These are phyloP conservation scores for Strigamia crassipes DNA, from an alignment of 2,888 invertebrate species.

Conservation along the genomic window DNA sequence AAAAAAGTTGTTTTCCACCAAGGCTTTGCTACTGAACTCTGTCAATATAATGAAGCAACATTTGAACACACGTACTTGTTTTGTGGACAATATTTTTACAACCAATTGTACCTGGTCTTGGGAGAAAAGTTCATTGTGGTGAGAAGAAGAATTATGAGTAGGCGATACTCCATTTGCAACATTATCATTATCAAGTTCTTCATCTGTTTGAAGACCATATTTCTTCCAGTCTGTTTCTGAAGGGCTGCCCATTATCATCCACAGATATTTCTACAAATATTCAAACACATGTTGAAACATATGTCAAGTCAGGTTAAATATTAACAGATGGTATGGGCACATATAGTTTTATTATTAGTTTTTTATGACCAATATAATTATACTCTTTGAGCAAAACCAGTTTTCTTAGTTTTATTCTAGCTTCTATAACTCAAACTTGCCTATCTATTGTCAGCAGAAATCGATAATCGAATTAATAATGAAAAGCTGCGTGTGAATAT, in stretches of 20 bases:
- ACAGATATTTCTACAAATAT: background rate
- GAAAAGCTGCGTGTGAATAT: background rate
- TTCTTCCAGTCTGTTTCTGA: background rate
- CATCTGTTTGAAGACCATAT: slow-evolving; percentile 3
- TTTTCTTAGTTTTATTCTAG: no score
- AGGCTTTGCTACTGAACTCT: slow-evolving; percentile 63
- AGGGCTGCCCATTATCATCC: background rate
- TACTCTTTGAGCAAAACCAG: no score
- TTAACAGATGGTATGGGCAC: no score
- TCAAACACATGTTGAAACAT: background rate
- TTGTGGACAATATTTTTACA: background rate
- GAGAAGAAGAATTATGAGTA: background rate
- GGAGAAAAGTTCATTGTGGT: slow-evolving; percentile 9
- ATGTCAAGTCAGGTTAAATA: background rate
- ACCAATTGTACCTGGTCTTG: slow-evolving; percentile 16
- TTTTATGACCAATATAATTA: no score
- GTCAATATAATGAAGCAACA: background rate
- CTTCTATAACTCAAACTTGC: no score
- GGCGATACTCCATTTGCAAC: background rate
- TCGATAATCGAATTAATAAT: background rate
- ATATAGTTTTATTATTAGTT: no score
- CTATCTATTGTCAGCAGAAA: no score
- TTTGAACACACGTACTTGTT: background rate
- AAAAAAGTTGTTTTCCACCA: slow-evolving; percentile 99
- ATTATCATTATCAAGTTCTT: background rate